These are phyloP conservation scores for Amphiprion percula DNA, from an alignment of 2,113 vertebrate genomes.

Conservation along the genomic window DNA sequence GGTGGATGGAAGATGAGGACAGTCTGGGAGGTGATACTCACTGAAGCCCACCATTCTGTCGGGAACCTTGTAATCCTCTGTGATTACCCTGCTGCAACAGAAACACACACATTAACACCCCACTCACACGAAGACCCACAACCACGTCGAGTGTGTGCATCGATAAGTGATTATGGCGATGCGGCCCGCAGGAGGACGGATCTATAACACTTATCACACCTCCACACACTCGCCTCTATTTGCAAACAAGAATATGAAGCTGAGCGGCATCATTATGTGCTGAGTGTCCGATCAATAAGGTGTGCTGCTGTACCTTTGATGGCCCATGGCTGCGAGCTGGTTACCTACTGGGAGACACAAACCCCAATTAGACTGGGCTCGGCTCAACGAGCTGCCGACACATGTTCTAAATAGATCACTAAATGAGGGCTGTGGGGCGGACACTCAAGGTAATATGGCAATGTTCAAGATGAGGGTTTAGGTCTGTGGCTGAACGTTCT, in stretches of 20 bases:
- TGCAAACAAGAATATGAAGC: slow-evolving; percentile 51
- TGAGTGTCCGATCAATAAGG: slow-evolving; percentile 38
- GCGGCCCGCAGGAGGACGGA: slow-evolving; percentile 35
- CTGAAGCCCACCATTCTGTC: slow-evolving; percentile 99
- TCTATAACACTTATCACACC: slow-evolving; percentile 60
- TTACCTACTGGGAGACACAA: slow-evolving; percentile 89
- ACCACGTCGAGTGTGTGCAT: slow-evolving; percentile 7
- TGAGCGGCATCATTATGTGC: slow-evolving; percentile 15
- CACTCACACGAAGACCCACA: neutral
- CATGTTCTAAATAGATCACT: neutral
- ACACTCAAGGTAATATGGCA: too few relatives aligned
- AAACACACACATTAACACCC: slow-evolving; percentile 52
- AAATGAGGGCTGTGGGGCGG: too few relatives aligned
- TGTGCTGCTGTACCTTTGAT: slow-evolving; percentile 90
- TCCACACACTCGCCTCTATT: slow-evolving; percentile 13
- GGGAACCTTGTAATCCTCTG: slow-evolving; percentile 98
- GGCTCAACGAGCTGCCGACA: neutral
- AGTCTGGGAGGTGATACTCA: slow-evolving; percentile 81
- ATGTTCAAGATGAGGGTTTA: too few relatives aligned
- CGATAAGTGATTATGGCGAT: slow-evolving; percentile 56
- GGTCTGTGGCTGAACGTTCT: too few relatives aligned
- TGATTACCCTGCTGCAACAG: slow-evolving; percentile 90
- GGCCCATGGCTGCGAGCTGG: slow-evolving; percentile 95
- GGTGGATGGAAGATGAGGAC: too few relatives aligned
- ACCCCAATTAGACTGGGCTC: slow-evolving; percentile 71